Conservation (phyloP, 2,888 invertebrate species). For the Entomobrya proxima region DNA sequence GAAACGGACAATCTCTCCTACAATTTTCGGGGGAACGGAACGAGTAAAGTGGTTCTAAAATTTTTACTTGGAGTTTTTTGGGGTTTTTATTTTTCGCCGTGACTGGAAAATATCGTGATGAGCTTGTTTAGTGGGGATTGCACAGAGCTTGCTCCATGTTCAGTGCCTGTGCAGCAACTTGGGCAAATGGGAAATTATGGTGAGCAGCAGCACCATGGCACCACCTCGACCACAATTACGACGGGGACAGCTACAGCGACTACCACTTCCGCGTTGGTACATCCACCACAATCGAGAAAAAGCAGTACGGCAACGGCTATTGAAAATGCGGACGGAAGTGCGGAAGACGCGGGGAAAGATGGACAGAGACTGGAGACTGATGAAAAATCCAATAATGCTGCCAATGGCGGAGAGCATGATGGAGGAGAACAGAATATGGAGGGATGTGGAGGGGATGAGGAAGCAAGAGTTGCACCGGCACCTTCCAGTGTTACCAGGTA, state of each 20-base stretch:
- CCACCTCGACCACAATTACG: neutral
- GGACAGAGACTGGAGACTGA: conserved; percentile 28
- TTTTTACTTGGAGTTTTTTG: neutral
- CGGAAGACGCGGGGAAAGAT: neutral
- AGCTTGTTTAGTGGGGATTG: conserved; percentile 66
- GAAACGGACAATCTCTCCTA: too few relatives aligned
- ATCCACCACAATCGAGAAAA: conserved; percentile 1
- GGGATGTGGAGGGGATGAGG: neutral
- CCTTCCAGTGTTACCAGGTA: conserved; percentile 71
- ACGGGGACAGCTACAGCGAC: neutral
- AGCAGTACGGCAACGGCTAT: conserved; percentile 13
- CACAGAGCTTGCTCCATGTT: conserved; percentile 66
- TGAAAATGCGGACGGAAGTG: conserved; percentile 6
- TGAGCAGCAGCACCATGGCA: too few relatives aligned
- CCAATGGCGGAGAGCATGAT: conserved; percentile 3
- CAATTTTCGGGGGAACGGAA: neutral
- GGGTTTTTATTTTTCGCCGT: neutral
- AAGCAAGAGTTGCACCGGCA: conserved; percentile 44
- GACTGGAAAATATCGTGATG: conserved; percentile 63
- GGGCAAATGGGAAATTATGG: conserved; percentile 4
- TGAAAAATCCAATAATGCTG: neutral
- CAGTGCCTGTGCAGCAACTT: conserved; percentile 62
- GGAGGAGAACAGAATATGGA: conserved; percentile 19
- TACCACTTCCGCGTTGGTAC: conserved; percentile 1
- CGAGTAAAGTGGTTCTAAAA: neutral